Percentiles rank a stretch among this genome's conserved stretches.
Evolutionary conservation across 2,113 vertebrate genomes (phyloP).

Genomic region (Sardina pilchardus): DNA sequence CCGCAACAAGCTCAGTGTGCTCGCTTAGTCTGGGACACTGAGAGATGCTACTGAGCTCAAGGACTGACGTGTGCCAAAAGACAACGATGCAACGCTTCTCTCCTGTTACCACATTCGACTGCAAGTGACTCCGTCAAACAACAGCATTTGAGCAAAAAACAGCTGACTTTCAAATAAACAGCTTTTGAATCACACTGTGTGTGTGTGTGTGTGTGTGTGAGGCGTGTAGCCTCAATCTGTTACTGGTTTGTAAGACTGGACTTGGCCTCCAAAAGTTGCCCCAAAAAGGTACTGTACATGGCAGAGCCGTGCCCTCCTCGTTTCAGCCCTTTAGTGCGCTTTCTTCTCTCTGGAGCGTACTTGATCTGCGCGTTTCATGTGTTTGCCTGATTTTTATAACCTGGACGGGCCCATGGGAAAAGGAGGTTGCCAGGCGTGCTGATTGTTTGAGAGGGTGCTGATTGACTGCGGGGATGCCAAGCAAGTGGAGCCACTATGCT

Average conservation of each 20-base stretch:
- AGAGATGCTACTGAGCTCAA: neutral
- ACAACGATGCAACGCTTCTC: neutral
- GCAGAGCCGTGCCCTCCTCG: neutral
- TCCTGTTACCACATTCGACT: neutral
- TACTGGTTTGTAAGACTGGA: neutral
- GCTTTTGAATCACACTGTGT: neutral
- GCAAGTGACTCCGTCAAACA: neutral
- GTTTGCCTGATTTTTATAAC: conserved; percentile 1
- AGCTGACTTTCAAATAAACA: conserved; percentile 4
- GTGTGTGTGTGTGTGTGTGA: no score
- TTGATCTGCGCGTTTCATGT: neutral
- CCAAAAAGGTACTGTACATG: conserved; percentile 7
- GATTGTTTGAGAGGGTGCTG: conserved; percentile 13
- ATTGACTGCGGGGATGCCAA: neutral
- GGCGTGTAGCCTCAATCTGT: neutral
- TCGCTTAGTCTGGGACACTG: neutral
- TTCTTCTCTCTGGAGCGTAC: neutral
- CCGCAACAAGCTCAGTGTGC: neutral
- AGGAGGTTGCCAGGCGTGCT: neutral
- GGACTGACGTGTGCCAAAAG: neutral
- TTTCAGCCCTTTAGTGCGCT: neutral
- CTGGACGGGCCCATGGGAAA: conserved; percentile 6
- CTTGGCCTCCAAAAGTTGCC: neutral
- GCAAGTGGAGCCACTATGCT: neutral
- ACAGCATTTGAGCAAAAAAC: neutral